Conservation (phyloP, 2,888 invertebrate species). For the Rosalia funebris region DNA sequence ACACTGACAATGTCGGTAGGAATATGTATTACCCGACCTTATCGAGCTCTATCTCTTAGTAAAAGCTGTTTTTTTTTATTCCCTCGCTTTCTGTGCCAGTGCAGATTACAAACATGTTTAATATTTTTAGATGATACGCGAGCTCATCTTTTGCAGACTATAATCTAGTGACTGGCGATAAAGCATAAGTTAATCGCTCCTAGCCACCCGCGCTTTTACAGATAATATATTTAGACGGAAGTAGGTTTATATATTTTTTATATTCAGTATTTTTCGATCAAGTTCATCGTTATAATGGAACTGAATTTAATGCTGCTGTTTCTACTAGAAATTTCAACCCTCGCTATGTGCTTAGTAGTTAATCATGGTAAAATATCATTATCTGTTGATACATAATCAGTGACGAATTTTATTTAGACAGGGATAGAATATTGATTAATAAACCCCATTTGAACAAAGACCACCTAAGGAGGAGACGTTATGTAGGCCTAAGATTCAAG, state of each 20-base stretch:
- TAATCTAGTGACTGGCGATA: not conserved
- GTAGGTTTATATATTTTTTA: slow-evolving; percentile 9
- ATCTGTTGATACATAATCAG: not conserved
- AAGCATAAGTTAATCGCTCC: not conserved
- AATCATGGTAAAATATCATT: slow-evolving; percentile 17
- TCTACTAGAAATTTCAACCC: not conserved
- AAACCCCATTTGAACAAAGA: slow-evolving; percentile 27
- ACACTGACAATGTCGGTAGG: too few relatives aligned
- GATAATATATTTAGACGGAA: slow-evolving; percentile 17
- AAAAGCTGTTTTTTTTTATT: too few relatives aligned
- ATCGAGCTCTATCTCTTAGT: too few relatives aligned
- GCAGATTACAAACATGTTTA: too few relatives aligned
- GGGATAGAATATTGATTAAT: slow-evolving; percentile 4
- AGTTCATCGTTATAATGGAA: not conserved
- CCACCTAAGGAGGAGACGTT: slow-evolving; percentile 52
- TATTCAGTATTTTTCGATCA: not conserved
- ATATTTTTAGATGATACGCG: too few relatives aligned
- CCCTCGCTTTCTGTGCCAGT: too few relatives aligned
- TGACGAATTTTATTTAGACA: slow-evolving; percentile 9
- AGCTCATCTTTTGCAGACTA: too few relatives aligned
- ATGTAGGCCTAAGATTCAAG: slow-evolving; percentile 57
- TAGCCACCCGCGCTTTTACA: not conserved
- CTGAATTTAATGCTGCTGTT: not conserved
- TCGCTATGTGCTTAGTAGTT: slow-evolving; percentile 1
- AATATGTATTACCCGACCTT: too few relatives aligned